Conservation (phyloP, 2,888 invertebrate species). For the Lasioglossum pauxillum region DNA sequence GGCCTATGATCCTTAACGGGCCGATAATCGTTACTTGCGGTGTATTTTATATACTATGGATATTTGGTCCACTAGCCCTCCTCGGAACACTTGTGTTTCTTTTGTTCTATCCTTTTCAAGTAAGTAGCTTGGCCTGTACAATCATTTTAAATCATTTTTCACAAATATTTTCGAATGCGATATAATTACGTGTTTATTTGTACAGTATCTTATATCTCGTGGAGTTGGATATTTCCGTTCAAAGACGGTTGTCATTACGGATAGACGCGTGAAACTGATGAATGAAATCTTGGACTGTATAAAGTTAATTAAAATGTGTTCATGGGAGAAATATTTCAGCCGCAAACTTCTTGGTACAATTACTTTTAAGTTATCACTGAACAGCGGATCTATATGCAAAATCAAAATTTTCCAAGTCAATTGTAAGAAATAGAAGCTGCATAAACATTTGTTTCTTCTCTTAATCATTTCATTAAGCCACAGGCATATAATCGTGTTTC, state of each 20-base stretch:
- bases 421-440: no score
- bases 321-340: slow-evolving; percentile 87
- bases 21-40: slow-evolving; percentile 85
- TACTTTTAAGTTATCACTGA: neutral
- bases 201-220: slow-evolving; percentile 84
- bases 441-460: no score
- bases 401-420: neutral
- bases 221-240: slow-evolving; percentile 80
- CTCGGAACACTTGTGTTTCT: slow-evolving; percentile 85
- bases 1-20: slow-evolving; percentile 86
- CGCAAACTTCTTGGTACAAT: slow-evolving; percentile 83
- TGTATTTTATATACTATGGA: slow-evolving; percentile 84
- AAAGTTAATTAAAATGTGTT: slow-evolving; percentile 88
- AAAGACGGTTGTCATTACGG: slow-evolving; percentile 73
- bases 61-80: slow-evolving; percentile 86
- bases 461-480: no score
- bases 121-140: slow-evolving; percentile 72
- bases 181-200: slow-evolving; percentile 40
- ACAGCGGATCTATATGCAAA: neutral
- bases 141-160: neutral
- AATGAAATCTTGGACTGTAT: slow-evolving; percentile 87
- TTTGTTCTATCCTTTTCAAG: slow-evolving; percentile 86
- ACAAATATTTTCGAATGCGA: neutral
- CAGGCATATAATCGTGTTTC: no score
- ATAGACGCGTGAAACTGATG: slow-evolving; percentile 85